phyloP scores from a whole-genome alignment of 2,888 invertebrate species.

The Tipula confusa region DNA sequence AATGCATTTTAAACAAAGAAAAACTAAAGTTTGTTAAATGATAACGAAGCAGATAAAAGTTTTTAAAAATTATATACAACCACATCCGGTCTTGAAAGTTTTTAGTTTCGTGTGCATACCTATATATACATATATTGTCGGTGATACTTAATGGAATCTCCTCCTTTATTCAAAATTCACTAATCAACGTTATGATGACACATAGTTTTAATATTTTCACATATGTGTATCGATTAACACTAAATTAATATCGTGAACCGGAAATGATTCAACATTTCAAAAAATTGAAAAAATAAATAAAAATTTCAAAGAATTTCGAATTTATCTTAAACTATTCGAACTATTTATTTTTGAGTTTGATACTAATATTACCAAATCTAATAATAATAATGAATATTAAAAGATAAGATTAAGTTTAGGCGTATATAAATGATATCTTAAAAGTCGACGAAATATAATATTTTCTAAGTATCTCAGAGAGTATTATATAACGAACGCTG shows the following conservation, averaged over 20 bases:
- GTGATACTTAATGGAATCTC: not conserved
- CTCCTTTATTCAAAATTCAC: not conserved
- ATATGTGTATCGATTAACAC: not conserved
- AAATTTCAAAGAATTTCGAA: no score
- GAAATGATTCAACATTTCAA: not conserved
- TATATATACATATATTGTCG: not conserved
- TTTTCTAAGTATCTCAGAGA: no score
- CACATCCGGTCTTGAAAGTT: not conserved
- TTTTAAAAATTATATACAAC: not conserved
- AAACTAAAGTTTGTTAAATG: not conserved
- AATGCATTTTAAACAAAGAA: not conserved
- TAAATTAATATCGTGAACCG: not conserved
- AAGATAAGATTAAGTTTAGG: no score
- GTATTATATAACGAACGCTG: no score
- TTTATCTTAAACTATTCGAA: no score
- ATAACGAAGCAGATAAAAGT: constrained; percentile 9
- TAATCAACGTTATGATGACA: not conserved
- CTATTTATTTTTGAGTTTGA: no score
- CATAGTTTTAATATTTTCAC: not conserved
- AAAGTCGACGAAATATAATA: no score
- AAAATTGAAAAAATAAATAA: no score
- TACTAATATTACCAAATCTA: no score
- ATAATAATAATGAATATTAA: no score
- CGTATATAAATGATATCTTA: no score
- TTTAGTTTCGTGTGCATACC: not conserved